These are phyloP conservation scores for Pipra filicauda DNA, from an alignment of 2,113 vertebrate genomes.

Conservation along the genomic window DNA sequence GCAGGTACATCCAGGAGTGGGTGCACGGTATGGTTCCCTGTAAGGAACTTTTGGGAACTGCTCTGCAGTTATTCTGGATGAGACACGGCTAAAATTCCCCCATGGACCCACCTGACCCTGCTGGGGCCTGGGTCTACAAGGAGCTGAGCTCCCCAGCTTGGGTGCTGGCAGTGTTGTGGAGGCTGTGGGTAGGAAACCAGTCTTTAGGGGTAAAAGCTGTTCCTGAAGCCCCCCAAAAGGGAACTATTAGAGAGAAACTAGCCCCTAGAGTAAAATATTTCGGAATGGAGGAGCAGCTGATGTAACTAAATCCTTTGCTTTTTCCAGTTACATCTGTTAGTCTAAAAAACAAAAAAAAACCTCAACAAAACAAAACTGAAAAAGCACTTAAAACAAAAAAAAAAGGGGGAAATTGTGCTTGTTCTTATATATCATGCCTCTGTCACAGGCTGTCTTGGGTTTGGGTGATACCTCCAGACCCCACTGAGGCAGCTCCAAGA, in stretches of 20 bases:
- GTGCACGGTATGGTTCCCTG: fast-evolving
- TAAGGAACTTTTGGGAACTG: neutral
- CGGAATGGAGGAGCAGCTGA: neutral
- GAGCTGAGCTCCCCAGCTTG: neutral
- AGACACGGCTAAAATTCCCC: neutral
- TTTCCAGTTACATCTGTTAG: neutral
- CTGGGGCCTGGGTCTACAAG: neutral
- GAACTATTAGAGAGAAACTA: neutral
- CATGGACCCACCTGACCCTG: fast-evolving
- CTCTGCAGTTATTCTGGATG: neutral
- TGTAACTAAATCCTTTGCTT: neutral
- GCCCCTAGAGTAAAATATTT: neutral
- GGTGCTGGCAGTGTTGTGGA: neutral
- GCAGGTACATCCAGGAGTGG: neutral
- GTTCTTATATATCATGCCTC: neutral
- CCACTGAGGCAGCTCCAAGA: neutral
- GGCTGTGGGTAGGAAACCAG: fast-evolving
- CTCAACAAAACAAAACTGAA: neutral
- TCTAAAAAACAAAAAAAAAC: neutral
- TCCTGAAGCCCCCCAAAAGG: neutral
- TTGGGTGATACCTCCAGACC: neutral
- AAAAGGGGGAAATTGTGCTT: fast-evolving
- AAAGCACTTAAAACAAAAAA: neutral
- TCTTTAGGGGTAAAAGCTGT: neutral
- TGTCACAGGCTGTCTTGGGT: neutral